Evolutionary conservation across 2,113 vertebrate species (phyloP), one percentile per base, ranked within the genome.

Genomic region (Clarias magur): DNA sequence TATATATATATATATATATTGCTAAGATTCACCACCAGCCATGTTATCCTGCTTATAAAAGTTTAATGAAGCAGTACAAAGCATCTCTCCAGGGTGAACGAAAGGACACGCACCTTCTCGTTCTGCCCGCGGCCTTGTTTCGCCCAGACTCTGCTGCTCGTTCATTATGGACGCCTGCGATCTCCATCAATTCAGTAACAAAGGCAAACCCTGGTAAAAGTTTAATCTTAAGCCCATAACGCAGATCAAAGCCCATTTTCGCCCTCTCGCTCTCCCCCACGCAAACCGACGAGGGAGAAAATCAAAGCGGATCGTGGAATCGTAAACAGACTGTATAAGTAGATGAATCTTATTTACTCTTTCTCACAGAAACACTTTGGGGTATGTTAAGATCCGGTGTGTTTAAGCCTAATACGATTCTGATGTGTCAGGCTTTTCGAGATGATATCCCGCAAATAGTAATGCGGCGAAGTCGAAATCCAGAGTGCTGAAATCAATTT

Each of bases 151-250:
- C 65, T 82, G 81, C 42, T 60, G 67, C 83, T 80, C 83, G 84
- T 91, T 88, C 85, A 89, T 90, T 90, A 91, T 85, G 85, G n/a
- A 91, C 27, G 1, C 78, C 84, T 79, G 86, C 42, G 27, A 87
- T 84, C 84, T 84, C 79, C 65, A 86, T 86, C 76, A 48, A 70
- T 92, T 91, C 83, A 84, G 90, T 87, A 34, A 62, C 86, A 91
- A 83, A 89, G 76, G 57, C 78, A 76, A 89, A 81, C 85, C 70
- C 82, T 81, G 30, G 53, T 87, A 72, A 90, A 90, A 80, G 67
- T 90, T 88, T 86, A 70, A 91, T 91, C 85, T 86, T 81, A 42
- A 75, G 68, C 57, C 27, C 57, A 81, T 56, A 86, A 63, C 48
- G 12, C 67, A 86, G 82, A 83, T 91, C 70, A 91, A 89, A 86